A percentile compares a stretch with the other conserved stretches of the same genome.
Conservation (phyloP, 30 jellyfish, hydroid and myxozoan species). For the Phacellophora camtschatica region DNA sequence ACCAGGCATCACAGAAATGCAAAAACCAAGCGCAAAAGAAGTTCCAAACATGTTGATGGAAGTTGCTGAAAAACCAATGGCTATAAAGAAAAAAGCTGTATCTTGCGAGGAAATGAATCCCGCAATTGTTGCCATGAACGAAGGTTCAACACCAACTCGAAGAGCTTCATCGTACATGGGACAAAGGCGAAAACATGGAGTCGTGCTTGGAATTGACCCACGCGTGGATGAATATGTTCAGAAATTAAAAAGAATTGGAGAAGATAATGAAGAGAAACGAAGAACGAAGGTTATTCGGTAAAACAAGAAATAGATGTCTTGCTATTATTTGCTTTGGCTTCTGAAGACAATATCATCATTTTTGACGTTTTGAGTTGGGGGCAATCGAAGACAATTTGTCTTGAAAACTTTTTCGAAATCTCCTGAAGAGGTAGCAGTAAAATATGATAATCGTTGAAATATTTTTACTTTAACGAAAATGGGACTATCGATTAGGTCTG, state of each 20-base stretch:
- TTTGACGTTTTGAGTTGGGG: too few relatives aligned
- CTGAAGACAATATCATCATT: too few relatives aligned
- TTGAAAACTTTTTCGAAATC: too few relatives aligned
- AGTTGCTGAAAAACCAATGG: neutral
- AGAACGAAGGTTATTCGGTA: too few relatives aligned
- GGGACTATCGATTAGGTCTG: too few relatives aligned
- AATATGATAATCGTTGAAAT: too few relatives aligned
- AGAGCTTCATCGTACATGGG: neutral
- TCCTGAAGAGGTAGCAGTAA: too few relatives aligned
- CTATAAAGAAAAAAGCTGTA: neutral
- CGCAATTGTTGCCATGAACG: neutral
- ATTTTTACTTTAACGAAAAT: too few relatives aligned
- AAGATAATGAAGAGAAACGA: neutral
- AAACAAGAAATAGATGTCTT: too few relatives aligned
- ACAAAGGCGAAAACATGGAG: constrained; percentile 29
- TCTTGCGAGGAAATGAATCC: neutral
- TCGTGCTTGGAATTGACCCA: constrained; percentile 45
- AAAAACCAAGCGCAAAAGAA: neutral
- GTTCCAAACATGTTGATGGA: neutral
- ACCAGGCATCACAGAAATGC: neutral
- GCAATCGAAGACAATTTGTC: too few relatives aligned
- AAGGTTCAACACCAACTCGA: neutral
- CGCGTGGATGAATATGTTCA: constrained; percentile 15
- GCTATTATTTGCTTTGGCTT: too few relatives aligned
- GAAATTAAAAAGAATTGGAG: neutral